phyloP scores from a whole-genome alignment of 92 coral and sea anemone species.

The Epizoanthus stellaris region DNA sequence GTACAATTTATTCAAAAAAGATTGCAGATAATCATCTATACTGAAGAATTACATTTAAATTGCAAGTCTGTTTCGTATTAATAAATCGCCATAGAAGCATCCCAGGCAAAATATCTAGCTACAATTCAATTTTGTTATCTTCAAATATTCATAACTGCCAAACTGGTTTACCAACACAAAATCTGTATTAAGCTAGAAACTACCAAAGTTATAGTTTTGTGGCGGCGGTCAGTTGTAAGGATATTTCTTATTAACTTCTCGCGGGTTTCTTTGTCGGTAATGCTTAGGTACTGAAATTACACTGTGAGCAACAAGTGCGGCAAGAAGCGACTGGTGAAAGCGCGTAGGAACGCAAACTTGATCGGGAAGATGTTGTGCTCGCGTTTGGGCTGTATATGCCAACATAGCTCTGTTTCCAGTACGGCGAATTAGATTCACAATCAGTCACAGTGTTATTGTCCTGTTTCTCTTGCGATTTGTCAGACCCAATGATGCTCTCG shows the following conservation, averaged over 20 bases:
- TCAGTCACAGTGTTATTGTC: conserved; percentile 36
- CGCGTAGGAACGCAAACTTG: conserved; percentile 6
- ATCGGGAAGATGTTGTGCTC: neutral
- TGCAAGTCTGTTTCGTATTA: neutral
- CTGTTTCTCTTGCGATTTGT: conserved; percentile 51
- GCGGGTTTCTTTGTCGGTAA: conserved; percentile 45
- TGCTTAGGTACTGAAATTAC: conserved; percentile 33
- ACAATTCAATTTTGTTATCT: conserved; percentile 22
- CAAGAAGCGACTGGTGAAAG: conserved; percentile 26
- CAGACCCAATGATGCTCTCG: conserved; percentile 87
- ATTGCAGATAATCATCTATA: too few species aligned
- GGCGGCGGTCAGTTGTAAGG: conserved; percentile 45
- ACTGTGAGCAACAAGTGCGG: conserved; percentile 40
- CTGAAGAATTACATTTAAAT: neutral
- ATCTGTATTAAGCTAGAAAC: conserved; percentile 34
- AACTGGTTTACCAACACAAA: conserved; percentile 28
- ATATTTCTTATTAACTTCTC: conserved; percentile 27
- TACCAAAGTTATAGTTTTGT: conserved; percentile 45
- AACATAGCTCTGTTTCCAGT: conserved; percentile 31
- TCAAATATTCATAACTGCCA: conserved; percentile 25
- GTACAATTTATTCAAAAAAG: neutral
- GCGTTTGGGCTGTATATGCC: conserved; percentile 16
- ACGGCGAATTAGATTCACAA: neutral
- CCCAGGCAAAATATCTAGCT: neutral
- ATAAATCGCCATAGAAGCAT: neutral